Evolutionary conservation across 2,797 vertebrate species (phyloP), one percentile per base, ranked within the genome.

Genomic region (Platalea minor): DNA sequence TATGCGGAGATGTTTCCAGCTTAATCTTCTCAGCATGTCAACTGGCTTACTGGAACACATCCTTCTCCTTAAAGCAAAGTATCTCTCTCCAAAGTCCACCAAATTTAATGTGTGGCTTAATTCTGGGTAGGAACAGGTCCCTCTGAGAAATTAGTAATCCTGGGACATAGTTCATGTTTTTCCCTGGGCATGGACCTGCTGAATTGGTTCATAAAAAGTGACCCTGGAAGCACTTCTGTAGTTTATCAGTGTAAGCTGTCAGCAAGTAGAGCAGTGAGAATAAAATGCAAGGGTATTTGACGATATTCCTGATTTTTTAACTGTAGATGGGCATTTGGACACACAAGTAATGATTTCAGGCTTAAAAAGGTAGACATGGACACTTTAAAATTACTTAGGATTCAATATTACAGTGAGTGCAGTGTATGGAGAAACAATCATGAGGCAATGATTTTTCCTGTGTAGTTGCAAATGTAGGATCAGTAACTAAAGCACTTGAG

Each of bases 371-470:
- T 28, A 67, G 25, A 37, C 14, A 13, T 37, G 50, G 14, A 21
- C 4, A 37, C 25, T 57, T 51, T n/a, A 33, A 85, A 91, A n/a
- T 13, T 5, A 6, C 56, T 41, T 48, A 81, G 13, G 13, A 68
- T 33, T 84, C 43, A 45, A 7, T 56, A 87, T 46, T 74, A 46
- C 17, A 63, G 20, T 56, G 11, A 92, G 12, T 4, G 4, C 4
- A 28, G 2, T 13, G 13, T 9, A 24, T 39, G 41, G 35, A 74
- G 19, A 74, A 78, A 67, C 7, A 29, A 80, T 13, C 0, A 0
- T 24, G 31, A 85, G 29, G 75, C 0, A 2, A 57, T 7, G 23
- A 26, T 29, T 92, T 88, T 88, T 81, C n/a, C n/a, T 46, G 10
- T 6, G 3, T 31, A 60, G 37, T n/a, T 80, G 33, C 39, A 91